Conservation (phyloP, 1,140 invertebrate species). For the Drosophila truncata region DNA sequence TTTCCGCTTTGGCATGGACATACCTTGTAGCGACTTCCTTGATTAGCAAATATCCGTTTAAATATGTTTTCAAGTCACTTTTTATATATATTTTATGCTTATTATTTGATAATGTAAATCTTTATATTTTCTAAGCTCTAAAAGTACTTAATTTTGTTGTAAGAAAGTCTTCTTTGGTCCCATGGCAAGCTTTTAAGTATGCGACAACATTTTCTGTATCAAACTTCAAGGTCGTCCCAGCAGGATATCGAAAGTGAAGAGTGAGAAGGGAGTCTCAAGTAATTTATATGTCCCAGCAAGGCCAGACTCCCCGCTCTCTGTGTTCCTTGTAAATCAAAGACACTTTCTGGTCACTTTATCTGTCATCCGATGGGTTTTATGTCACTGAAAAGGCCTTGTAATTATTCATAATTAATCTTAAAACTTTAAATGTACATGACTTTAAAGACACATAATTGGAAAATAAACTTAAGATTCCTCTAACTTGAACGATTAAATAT, state of each 20-base stretch:
- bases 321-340: slow-evolving; percentile 44
- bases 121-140: background rate
- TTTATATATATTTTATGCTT: background rate
- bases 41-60: background rate
- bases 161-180: background rate
- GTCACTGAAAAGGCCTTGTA: slow-evolving; percentile 4
- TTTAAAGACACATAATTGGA: background rate
- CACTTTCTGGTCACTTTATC: slow-evolving; percentile 39
- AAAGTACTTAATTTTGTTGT: background rate
- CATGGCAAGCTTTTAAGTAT: slow-evolving; percentile 59
- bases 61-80: background rate
- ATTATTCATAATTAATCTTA: slow-evolving; percentile 22
- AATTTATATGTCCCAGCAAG: slow-evolving; percentile 53
- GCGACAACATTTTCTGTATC: slow-evolving; percentile 56
- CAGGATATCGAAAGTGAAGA: background rate
- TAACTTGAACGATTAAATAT: background rate
- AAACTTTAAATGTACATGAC: background rate
- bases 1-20: slow-evolving; percentile 24
- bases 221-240: slow-evolving; percentile 6
- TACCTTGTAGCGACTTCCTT: background rate
- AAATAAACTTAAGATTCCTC: background rate
- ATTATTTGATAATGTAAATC: background rate
- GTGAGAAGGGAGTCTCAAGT: background rate
- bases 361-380: slow-evolving; percentile 9
- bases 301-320: background rate